Evolutionary conservation across 1,140 invertebrate genomes (phyloP), one percentile per base, ranked within the genome.

Genomic region (Drosophila varians): DNA sequence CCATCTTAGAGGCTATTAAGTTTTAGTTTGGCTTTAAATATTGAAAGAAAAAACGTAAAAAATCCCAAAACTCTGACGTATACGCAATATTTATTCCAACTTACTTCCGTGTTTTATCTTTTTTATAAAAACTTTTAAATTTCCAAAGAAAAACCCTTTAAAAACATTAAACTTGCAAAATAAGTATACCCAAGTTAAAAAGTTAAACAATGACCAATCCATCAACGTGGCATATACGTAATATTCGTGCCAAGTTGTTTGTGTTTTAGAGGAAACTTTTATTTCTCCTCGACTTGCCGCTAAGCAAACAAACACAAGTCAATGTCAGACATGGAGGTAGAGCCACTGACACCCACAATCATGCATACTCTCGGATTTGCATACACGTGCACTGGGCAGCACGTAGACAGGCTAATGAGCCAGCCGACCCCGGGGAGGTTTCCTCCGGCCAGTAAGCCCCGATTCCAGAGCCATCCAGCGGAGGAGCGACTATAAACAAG

Each of bases 231-330:
- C 25, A 28, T 69, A 70, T 51, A n/a, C 46, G 28, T 38, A 38
- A 51, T 56, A 45, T 18, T 43, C 18, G 31, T 70, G 46, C 49
- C 51, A 52, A 62, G 48, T 49, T 61, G 18, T 68, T 72, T 68
- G 60, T 51, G 25, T 52, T 74, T 77, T 62, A 66, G 57, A 52
- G 60, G 46, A 62, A 77, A 68, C 62, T 68, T 19, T 48, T 18
- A 40, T 47, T 54, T 55, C 51, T 23, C 25, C 36, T 42, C 34
- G 43, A 62, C 43, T 73, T 31, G 46, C 48, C 54, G 46, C 68
- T 65, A 74, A 51, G 53, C 58, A 74, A 71, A 66, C 52, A 86
- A 87, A 70, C 77, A 86, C 48, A 62, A 87, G 82, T 87, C 80
- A 86, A 80, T 87, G 80, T 66, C 82, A 80, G 64, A 68, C 38